These are phyloP conservation scores for Cephalopholis sonnerati DNA, from an alignment of 2,113 vertebrate genomes.

Conservation along the genomic window DNA sequence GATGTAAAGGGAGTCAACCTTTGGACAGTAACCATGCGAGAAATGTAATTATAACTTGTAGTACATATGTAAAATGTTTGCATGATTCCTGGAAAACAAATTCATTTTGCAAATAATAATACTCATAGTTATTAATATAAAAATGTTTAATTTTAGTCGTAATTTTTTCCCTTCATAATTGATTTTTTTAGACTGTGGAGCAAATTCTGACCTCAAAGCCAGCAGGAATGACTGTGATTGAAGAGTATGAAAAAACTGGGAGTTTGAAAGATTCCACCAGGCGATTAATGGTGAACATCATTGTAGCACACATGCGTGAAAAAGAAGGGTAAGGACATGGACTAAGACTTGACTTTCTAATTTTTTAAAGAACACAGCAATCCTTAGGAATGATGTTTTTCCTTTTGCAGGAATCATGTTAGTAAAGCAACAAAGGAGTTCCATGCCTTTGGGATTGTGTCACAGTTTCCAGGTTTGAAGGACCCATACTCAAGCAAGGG, in stretches of 20 bases:
- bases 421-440: too few species aligned
- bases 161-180: not conserved
- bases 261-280: too few species aligned
- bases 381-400: too few species aligned
- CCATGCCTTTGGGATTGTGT: not conserved
- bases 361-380: too few species aligned
- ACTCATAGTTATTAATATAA: not conserved
- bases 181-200: not conserved
- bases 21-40: not conserved
- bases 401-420: too few species aligned
- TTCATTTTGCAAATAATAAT: not conserved
- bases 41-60: not conserved
- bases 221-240: not conserved
- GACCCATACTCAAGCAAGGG: constrained; percentile 42
- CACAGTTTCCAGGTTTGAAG: constrained; percentile 39
- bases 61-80: not conserved
- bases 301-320: too few species aligned
- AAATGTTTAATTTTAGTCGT: too few species aligned
- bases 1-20: not conserved
- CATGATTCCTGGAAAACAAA: constrained; percentile 5
- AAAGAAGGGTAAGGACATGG: too few species aligned
- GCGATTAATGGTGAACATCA: too few species aligned
- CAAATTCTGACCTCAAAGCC: constrained; percentile 15
- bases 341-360: too few species aligned
- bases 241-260: too few species aligned